Percentiles rank a stretch among this genome's conserved stretches.
phyloP scores from a whole-genome alignment of 2,888 invertebrate species.

The Sesia apiformis region DNA sequence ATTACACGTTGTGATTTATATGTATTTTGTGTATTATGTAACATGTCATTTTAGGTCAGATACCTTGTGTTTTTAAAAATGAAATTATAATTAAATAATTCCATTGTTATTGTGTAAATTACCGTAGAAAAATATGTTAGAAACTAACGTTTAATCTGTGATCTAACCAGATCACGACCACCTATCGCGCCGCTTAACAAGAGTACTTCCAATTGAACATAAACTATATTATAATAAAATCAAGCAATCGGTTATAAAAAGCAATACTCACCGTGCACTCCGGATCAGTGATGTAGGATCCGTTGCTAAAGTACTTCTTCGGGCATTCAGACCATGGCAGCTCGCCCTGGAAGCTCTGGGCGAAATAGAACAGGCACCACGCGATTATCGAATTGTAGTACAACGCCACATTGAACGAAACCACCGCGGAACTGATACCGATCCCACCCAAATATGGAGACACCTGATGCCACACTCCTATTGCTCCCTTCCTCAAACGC shows the following conservation, averaged over 20 bases:
- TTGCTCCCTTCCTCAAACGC: conserved; percentile 92
- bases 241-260: not conserved
- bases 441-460: conserved; percentile 92
- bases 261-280: conserved; percentile 83
- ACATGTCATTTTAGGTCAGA: too few species aligned
- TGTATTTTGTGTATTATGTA: too few species aligned
- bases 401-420: conserved; percentile 96
- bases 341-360: conserved; percentile 93
- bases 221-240: too few species aligned
- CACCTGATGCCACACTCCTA: conserved; percentile 96
- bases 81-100: not conserved
- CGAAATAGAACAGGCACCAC: conserved; percentile 97
- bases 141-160: too few species aligned
- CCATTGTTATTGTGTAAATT: not conserved
- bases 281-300: conserved; percentile 84
- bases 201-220: too few species aligned
- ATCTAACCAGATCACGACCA: too few species aligned
- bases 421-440: conserved; percentile 95
- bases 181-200: too few species aligned
- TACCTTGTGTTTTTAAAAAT: too few species aligned
- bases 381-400: conserved; percentile 99
- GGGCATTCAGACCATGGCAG: conserved; percentile 95
- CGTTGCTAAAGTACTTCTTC: conserved; percentile 84
- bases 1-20: too few species aligned
- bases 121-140: not conserved